Percentiles rank a stretch among this genome's conserved stretches.
These are phyloP conservation scores for Elymnias hypermnestra DNA, from an alignment of 1,140 invertebrate species.

Conservation along the genomic window DNA sequence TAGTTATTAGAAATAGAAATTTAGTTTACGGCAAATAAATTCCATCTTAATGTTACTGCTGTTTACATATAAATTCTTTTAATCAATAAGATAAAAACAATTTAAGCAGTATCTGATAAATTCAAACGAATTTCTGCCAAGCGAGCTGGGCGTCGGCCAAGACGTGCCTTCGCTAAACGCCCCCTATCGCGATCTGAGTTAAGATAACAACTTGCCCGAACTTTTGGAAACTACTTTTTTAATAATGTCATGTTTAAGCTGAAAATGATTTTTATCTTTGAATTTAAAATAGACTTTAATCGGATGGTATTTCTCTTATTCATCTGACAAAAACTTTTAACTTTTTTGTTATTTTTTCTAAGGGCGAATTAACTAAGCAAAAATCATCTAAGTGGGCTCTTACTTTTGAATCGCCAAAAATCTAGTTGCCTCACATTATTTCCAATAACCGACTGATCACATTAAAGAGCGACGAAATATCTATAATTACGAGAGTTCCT, in stretches of 20 bases:
- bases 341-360: too few relatives aligned
- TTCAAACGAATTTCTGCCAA: conserved; percentile 40
- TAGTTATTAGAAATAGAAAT: too few relatives aligned
- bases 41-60: not conserved
- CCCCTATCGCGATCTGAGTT: conserved; percentile 36
- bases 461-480: too few relatives aligned
- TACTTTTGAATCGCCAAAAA: too few relatives aligned
- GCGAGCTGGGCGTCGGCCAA: conserved; percentile 38
- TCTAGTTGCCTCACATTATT: too few relatives aligned
- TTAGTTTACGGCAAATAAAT: too few relatives aligned
- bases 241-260: conserved; percentile 12
- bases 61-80: conserved; percentile 9
- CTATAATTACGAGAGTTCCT: too few relatives aligned
- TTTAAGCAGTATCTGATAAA: conserved; percentile 23
- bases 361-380: too few relatives aligned
- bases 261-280: conserved; percentile 6
- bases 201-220: conserved; percentile 10
- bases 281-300: not conserved
- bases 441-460: too few relatives aligned
- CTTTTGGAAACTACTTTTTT: conserved; percentile 19
- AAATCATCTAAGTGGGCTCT: too few relatives aligned
- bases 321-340: not conserved
- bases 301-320: conserved; percentile 3
- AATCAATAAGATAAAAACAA: conserved; percentile 11
- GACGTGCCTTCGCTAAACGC: conserved; percentile 30